A percentile compares a stretch with the other conserved stretches of the same genome.
phyloP scores from a whole-genome alignment of 2,888 invertebrate genomes.

The Phasia obesa region DNA sequence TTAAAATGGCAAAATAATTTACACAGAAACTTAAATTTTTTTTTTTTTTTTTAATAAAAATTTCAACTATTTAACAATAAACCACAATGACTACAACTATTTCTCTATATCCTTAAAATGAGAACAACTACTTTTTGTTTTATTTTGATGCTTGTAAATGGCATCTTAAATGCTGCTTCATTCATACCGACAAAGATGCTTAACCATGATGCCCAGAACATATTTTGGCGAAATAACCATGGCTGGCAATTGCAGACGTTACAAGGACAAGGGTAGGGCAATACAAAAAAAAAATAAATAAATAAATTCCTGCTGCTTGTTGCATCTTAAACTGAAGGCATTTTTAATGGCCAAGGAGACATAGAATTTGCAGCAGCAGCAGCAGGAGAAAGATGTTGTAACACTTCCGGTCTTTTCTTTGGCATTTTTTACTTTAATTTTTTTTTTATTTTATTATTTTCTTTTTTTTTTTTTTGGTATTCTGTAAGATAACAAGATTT shows the following conservation, averaged over 20 bases:
- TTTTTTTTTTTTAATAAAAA: no score
- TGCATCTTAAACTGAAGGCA: constrained; percentile 40
- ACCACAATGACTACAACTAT: constrained; percentile 25
- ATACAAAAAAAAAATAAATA: constrained; percentile 52
- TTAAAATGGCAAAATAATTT: no score
- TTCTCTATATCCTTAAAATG: background rate
- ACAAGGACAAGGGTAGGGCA: constrained; percentile 14
- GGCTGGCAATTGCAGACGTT: constrained; percentile 37
- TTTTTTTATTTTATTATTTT: background rate
- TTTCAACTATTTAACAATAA: no score
- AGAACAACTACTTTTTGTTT: background rate
- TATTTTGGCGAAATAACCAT: no score
- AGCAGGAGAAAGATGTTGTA: constrained; percentile 27
- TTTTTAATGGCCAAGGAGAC: background rate
- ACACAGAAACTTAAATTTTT: no score
- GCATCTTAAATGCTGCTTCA: constrained; percentile 11
- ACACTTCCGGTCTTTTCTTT: no score
- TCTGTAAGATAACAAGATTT: constrained; percentile 37
- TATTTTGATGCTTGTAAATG: constrained; percentile 15
- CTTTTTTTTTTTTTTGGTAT: background rate
- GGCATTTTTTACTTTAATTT: background rate
- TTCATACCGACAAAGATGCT: constrained; percentile 10
- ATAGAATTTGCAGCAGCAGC: constrained; percentile 12
- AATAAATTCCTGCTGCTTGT: constrained; percentile 54
- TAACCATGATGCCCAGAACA: constrained; percentile 36